Evolutionary conservation across 2,888 invertebrate species (phyloP).

Genomic region (Dendrolimus pini): DNA sequence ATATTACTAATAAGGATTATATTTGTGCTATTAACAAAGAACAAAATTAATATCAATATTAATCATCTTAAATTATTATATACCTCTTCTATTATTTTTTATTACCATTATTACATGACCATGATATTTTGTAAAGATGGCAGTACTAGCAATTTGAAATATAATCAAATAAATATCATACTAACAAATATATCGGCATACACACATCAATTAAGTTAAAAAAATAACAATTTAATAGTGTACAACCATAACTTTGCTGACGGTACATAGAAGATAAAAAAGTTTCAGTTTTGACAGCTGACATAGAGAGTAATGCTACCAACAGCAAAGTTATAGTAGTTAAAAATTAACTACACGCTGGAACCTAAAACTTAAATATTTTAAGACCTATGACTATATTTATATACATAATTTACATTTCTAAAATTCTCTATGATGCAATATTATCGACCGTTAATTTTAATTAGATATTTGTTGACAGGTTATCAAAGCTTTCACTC

Average conservation of each 20-base stretch:
- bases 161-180: constrained; percentile 32
- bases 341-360: constrained; percentile 38
- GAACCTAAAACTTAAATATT: constrained; percentile 43
- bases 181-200: constrained; percentile 39
- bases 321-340: not conserved
- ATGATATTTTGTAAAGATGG: constrained; percentile 6
- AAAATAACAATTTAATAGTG: constrained; percentile 36
- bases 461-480: constrained; percentile 5
- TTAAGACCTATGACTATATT: constrained; percentile 47
- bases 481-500: constrained; percentile 6
- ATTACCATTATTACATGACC: too few species aligned
- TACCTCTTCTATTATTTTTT: too few species aligned
- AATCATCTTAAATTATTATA: too few species aligned
- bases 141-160: constrained; percentile 12
- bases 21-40: constrained; percentile 5
- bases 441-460: too few species aligned
- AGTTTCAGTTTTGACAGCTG: too few species aligned
- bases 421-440: constrained; percentile 12
- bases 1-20: too few species aligned
- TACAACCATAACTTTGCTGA: not conserved
- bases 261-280: not conserved
- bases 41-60: too few species aligned
- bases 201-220: constrained; percentile 30
- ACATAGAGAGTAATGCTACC: not conserved
- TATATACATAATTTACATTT: constrained; percentile 68